Evolutionary conservation across 2,113 vertebrate genomes (phyloP).

Genomic region (Gnathonemus longibarbis): DNA sequence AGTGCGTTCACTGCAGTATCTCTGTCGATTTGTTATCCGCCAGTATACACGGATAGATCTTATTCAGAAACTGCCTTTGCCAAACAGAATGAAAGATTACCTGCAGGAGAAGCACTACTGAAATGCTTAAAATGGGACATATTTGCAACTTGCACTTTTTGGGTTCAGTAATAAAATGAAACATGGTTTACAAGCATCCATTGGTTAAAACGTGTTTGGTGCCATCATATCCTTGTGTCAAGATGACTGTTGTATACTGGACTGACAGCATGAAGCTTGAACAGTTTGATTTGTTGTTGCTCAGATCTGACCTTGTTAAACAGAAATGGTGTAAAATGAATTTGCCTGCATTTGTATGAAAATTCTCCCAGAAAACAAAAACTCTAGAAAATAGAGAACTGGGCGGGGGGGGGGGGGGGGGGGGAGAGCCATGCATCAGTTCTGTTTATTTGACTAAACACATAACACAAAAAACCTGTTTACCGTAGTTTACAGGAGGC

Average conservation of each 20-base stretch:
- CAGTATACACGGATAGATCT: constrained; percentile 98
- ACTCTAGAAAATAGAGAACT: not conserved
- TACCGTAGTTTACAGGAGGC: not conserved
- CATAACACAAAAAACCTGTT: not conserved
- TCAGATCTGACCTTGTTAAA: constrained; percentile 28
- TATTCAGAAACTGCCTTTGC: constrained; percentile 98
- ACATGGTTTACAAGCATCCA: constrained; percentile 83
- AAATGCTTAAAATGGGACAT: constrained; percentile 60
- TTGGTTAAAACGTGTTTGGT: constrained; percentile 66
- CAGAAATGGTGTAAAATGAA: not conserved
- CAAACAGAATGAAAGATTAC: constrained; percentile 99
- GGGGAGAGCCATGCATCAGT: not conserved
- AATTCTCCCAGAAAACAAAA: not conserved
- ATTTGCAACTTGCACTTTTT: constrained; percentile 86
- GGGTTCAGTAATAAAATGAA: constrained; percentile 74
- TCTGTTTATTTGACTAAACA: too few species aligned
- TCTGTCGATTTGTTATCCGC: constrained; percentile 96
- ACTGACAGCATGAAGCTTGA: constrained; percentile 33
- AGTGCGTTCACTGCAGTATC: constrained; percentile 95
- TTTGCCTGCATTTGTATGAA: constrained; percentile 2
- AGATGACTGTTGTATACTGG: constrained; percentile 30
- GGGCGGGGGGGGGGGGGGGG: not conserved
- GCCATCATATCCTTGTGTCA: constrained; percentile 56
- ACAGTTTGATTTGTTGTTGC: constrained; percentile 33
- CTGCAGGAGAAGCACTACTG: constrained; percentile 99